A percentile compares a stretch with the other conserved stretches of the same genome.
Conservation (phyloP, 1,140 invertebrate species). For the Sitodiplosis mosellana region DNA sequence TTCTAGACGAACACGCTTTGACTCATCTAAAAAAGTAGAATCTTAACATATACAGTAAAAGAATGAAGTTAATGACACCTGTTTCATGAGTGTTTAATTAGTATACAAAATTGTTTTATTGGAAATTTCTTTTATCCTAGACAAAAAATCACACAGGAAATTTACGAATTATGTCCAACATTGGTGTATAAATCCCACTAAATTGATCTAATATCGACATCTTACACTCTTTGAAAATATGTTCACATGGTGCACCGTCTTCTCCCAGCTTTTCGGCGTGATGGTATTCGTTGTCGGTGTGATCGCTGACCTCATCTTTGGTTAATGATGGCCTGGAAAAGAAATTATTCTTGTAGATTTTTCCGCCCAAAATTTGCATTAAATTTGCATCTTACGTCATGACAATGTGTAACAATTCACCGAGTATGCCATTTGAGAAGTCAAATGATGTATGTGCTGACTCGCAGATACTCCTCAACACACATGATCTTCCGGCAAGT, state of each 20-base stretch:
- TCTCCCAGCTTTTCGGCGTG: conserved; percentile 43
- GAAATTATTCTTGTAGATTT: too few relatives aligned
- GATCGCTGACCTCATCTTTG: conserved; percentile 34
- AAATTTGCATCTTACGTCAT: conserved; percentile 40
- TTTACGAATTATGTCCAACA: too few relatives aligned
- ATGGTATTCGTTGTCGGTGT: conserved; percentile 47
- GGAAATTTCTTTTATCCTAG: too few relatives aligned
- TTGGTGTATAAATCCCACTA: conserved; percentile 14
- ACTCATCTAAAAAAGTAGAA: too few relatives aligned
- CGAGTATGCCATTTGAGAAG: conserved; percentile 39
- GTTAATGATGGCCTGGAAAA: conserved; percentile 21
- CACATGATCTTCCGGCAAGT: conserved; percentile 43
- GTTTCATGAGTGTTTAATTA: too few relatives aligned
- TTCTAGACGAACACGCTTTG: too few relatives aligned
- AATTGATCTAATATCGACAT: conserved; percentile 41
- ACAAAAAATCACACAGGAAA: too few relatives aligned
- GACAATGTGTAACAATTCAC: conserved; percentile 46
- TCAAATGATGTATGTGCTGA: conserved; percentile 44
- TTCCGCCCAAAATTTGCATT: too few relatives aligned
- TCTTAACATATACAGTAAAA: too few relatives aligned
- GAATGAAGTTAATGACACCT: too few relatives aligned
- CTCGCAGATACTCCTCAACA: conserved; percentile 56
- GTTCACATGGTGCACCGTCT: conserved; percentile 31
- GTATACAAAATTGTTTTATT: too few relatives aligned
- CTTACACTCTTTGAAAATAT: conserved; percentile 41